A percentile compares a stretch with the other conserved stretches of the same genome.
These are phyloP conservation scores for Uromys caudimaculatus DNA, from an alignment of 2,797 vertebrate genomes.

Conservation along the genomic window DNA sequence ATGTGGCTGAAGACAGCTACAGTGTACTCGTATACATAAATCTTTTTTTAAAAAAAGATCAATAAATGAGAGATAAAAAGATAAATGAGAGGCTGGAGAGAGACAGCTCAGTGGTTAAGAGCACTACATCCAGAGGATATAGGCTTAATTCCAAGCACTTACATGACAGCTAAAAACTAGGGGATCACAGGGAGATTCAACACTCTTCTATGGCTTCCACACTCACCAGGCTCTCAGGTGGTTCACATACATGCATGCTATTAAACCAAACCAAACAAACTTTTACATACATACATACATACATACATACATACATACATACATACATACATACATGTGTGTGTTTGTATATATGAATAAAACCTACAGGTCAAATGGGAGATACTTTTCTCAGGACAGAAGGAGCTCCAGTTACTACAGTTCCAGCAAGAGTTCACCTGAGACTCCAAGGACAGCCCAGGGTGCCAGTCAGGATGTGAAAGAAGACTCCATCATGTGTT, in stretches of 20 bases:
- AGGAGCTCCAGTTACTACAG: background rate
- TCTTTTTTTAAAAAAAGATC: background rate
- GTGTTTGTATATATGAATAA: background rate
- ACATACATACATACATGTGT: no score
- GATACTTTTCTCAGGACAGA: background rate
- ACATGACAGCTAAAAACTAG: background rate
- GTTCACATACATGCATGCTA: background rate
- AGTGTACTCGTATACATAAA: background rate
- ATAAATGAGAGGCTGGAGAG: background rate
- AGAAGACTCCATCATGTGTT: background rate
- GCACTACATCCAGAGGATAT: background rate
- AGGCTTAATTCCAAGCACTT: background rate
- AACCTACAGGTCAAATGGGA: background rate
- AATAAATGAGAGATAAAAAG: background rate
- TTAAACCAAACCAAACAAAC: background rate
- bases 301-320: no score
- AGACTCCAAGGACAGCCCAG: no score
- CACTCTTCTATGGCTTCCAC: background rate
- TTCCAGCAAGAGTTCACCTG: background rate
- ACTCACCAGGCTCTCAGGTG: background rate
- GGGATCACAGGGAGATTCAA: background rate
- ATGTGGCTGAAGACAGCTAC: background rate
- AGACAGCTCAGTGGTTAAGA: background rate
- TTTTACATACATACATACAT: no score
- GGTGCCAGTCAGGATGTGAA: background rate